Percentiles rank a stretch among this genome's conserved stretches.
Conservation (phyloP, 2,797 vertebrate genomes). For the Rhinoraja longicauda region DNA sequence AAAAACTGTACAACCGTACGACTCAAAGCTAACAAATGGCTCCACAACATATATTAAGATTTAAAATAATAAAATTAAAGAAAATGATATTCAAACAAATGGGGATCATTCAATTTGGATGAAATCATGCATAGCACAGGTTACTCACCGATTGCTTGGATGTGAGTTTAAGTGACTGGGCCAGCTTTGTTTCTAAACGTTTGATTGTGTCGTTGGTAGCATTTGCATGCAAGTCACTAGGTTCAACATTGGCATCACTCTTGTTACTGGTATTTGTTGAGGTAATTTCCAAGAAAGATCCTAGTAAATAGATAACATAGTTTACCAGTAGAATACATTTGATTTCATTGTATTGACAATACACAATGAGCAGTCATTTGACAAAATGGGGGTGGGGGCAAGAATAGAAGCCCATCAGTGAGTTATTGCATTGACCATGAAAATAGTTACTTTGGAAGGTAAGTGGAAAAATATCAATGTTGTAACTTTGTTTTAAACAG, state of each 20-base stretch:
- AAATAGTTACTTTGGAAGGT: background rate
- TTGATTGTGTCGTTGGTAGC: conserved; percentile 94
- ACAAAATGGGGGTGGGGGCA: background rate
- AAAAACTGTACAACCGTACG: background rate
- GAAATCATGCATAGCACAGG: background rate
- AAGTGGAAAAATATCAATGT: background rate
- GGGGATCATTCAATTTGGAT: background rate
- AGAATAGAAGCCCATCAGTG: background rate
- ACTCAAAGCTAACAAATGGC: too few species aligned
- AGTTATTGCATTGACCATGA: background rate
- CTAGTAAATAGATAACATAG: conserved; percentile 52
- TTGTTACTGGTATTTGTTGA: conserved; percentile 87
- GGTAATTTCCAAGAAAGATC: conserved; percentile 81
- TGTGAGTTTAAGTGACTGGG: conserved; percentile 70
- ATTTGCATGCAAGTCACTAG: conserved; percentile 75
- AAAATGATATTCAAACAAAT: background rate
- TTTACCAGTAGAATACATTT: background rate
- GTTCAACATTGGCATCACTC: conserved; percentile 83
- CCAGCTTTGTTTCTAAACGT: conserved; percentile 79
- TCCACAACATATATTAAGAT: background rate
- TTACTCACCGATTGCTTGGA: conserved; percentile 62
- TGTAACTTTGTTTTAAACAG: background rate
- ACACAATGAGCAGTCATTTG: background rate
- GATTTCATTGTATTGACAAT: background rate
- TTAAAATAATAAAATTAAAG: background rate